Base-by-base conservation (phyloP, 2,113 vertebrate genomes). In the Hippotragus niger region DNA sequence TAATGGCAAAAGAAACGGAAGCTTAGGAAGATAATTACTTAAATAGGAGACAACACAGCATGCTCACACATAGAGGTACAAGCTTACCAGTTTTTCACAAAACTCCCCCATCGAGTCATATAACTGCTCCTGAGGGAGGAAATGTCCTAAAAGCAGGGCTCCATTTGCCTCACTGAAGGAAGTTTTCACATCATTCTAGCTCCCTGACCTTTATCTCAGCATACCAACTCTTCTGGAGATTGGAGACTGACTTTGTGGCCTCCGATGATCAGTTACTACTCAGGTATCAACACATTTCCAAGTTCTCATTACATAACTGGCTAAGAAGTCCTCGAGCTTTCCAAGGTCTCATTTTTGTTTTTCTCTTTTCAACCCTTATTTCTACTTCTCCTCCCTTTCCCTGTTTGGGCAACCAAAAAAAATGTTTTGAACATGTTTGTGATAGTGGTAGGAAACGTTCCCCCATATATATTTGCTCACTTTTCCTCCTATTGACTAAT, bases 21-120 rank as follows among this genome's bases (percentile, higher is more conserved):
- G 91, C 10, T 91, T 95, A 89, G 50, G n/a, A 64, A 95, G 89
- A 89, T 95, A 95, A 96, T 93, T 96, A 95, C 89, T 83, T 98
- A 95, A 96, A 91, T 58, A 78, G 90, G 40, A 95, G 45, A 86
- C 76, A 85, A 43, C 76, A 71, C 91, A 97, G 93, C 86, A 91
- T 78, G 91, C 43, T 29, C 81, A 96, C 50, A 89, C 47, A n/a
- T 4, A 93, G 47, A 90, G 29, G 19, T 55, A 88, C 6, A 89
- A 76, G 27, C 55, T 94, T 90, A 57, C 5, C 27, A 31, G 10
- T 52, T 57, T 95, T 97, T 85, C 55, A 47, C 13, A 58, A 84
- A 94, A 36, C 83, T 83, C 62, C 40, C 40, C 27, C 45, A 78
- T 52, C 21, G 36, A 93, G 43, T 10, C n/a, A 50, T 52, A 25